Evolutionary conservation across 2,888 invertebrate species (phyloP).

Genomic region (Pyrgus malvae): DNA sequence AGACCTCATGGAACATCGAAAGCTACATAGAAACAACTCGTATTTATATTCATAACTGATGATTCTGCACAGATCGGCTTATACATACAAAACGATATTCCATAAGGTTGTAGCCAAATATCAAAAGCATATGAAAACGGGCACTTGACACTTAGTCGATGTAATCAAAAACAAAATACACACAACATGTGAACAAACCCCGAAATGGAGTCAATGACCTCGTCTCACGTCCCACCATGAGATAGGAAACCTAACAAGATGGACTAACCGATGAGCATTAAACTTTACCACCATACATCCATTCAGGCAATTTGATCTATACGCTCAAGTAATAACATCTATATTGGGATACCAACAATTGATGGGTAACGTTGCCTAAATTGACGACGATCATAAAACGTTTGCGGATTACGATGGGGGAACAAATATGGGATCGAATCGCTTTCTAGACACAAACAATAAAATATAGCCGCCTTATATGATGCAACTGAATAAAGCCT

Average conservation of each 20-base stretch:
- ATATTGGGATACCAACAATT: neutral
- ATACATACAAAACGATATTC: too few relatives aligned
- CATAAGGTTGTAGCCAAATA: too few relatives aligned
- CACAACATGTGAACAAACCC: neutral
- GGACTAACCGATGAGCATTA: slow-evolving; percentile 1
- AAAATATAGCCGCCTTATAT: neutral
- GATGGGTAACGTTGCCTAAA: neutral
- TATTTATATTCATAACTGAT: too few relatives aligned
- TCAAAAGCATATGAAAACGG: too few relatives aligned
- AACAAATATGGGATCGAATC: neutral
- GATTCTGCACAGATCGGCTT: too few relatives aligned
- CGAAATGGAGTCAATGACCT: slow-evolving; percentile 19
- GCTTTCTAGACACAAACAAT: neutral
- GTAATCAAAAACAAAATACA: neutral
- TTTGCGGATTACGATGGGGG: neutral
- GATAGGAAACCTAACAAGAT: slow-evolving; percentile 10
- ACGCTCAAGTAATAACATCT: neutral
- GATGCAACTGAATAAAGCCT: too few relatives aligned
- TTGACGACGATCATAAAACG: neutral
- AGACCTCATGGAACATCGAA: too few relatives aligned
- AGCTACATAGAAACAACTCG: too few relatives aligned
- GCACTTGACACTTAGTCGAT: too few relatives aligned
- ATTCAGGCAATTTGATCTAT: slow-evolving; percentile 13
- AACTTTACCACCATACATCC: neutral
- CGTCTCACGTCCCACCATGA: neutral